Evolutionary conservation across 2,797 vertebrate genomes (phyloP), one percentile per base, ranked within the genome.

Genomic region (Anguilla megastoma): DNA sequence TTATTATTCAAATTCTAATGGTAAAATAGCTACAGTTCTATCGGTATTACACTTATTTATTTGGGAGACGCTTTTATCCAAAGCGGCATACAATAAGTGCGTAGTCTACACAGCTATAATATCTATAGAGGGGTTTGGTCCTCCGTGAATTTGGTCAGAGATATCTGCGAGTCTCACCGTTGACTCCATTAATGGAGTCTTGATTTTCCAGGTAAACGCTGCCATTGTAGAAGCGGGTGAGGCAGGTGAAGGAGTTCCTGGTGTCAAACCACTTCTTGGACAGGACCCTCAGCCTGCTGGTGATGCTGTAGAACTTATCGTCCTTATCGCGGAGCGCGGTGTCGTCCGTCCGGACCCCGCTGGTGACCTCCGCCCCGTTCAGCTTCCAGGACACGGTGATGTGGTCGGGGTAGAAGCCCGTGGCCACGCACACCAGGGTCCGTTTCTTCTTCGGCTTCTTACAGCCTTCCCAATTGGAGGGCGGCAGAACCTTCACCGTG

Each of bases 391-490:
- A 18, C 10, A 95, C 88, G 0, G 0, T 2, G 36, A 95, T 91
- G 88, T 96, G 95, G 91, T 96, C 95, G 0, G 95, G 95, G 91
- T 95, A 96, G 91, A 96, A 96, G 0, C 0, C 0, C 0, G 2
- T 33, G 85, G 89, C 94, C 91, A 93, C 54, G 85, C 95, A 96
- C 9, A 95, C 90, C 1, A 96, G 10, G 48, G 95, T 95, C 90
- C 93, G 90, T 45, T 82, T 36, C 0, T 6, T 60, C 18, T 18
- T 88, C 1, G 2, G 0, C 14, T 88, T 82, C 1, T 0, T 7
- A 86, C 94, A 94, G 3, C 0, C 0, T 89, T 95, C 94, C 0
- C 30, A 10, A 0, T 0, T 0, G 0, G 92, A 91, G 18, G 94
- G 94, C n/a, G 0, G 0, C 1, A 93, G 3, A 27, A 95, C 50